Conservation (phyloP, 1,140 invertebrate species). For the Macrobrachium nipponense region DNA sequence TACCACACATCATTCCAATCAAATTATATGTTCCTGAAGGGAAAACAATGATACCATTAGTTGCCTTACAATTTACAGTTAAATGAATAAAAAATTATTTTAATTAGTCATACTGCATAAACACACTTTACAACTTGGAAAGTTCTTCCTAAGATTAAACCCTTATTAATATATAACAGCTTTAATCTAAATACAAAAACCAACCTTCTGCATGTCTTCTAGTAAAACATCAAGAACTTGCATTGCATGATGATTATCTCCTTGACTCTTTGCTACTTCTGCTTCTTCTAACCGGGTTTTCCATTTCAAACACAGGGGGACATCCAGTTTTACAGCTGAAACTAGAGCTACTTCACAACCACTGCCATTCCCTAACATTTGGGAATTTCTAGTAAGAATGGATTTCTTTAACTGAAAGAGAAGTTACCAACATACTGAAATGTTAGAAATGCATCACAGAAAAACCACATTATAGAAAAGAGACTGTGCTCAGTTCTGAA, state of each 20-base stretch:
- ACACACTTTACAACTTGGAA: no score
- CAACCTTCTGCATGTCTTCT: conserved; percentile 22
- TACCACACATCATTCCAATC: no score
- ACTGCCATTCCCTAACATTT: background rate
- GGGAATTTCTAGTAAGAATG: background rate
- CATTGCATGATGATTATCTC: conserved; percentile 10
- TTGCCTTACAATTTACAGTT: no score
- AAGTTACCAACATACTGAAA: background rate
- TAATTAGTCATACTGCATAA: no score
- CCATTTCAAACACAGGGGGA: conserved; percentile 10
- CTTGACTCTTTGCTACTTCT: conserved; percentile 19
- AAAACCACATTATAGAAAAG: no score
- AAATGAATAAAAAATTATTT: no score
- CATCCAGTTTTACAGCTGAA: background rate
- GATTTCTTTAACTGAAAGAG: conserved; percentile 32
- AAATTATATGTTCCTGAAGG: no score
- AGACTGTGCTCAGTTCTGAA: no score
- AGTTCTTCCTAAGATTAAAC: no score
- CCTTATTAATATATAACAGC: no score
- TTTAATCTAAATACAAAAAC: background rate
- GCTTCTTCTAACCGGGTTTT: conserved; percentile 33
- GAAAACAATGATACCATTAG: no score
- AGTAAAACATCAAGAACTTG: conserved; percentile 18
- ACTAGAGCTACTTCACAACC: conserved; percentile 23
- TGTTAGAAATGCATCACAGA: no score